These are phyloP conservation scores for Anniella stebbinsi DNA, from an alignment of 2,797 vertebrate species.

Conservation along the genomic window DNA sequence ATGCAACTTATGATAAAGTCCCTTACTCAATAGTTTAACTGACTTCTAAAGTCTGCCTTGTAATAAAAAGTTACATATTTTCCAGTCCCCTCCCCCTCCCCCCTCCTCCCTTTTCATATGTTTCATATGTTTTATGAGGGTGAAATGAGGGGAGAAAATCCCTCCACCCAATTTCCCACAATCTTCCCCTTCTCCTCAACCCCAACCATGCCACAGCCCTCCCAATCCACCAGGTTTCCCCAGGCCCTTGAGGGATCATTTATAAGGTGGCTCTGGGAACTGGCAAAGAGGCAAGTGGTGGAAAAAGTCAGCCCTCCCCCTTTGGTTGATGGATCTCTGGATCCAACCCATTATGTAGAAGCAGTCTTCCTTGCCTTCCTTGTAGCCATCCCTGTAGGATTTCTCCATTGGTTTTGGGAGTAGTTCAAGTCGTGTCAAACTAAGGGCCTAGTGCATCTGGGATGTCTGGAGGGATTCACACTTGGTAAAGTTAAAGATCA, in stretches of 20 bases:
- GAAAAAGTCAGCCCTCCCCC: too few relatives aligned
- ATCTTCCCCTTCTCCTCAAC: too few relatives aligned
- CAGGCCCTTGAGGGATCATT: too few relatives aligned
- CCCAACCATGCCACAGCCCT: not conserved
- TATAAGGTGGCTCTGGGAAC: too few relatives aligned
- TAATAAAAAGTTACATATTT: not conserved
- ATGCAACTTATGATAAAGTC: conserved; percentile 70
- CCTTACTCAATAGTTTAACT: conserved; percentile 39
- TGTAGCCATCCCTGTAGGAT: not conserved
- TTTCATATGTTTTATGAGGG: not conserved
- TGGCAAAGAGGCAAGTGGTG: too few relatives aligned
- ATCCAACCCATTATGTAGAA: not conserved
- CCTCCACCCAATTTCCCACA: not conserved
- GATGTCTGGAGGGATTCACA: not conserved
- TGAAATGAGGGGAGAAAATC: not conserved
- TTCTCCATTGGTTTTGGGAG: not conserved
- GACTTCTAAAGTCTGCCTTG: conserved; percentile 16
- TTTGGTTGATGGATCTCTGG: not conserved
- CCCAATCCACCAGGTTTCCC: too few relatives aligned
- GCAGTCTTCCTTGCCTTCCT: not conserved
- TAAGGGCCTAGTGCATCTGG: not conserved
- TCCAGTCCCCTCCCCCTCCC: not conserved
- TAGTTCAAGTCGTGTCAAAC: not conserved
- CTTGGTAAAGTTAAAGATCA: not conserved
- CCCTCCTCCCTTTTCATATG: not conserved